Conservation (phyloP, 1,140 invertebrate species). For the Brachionus calyciflorus region DNA sequence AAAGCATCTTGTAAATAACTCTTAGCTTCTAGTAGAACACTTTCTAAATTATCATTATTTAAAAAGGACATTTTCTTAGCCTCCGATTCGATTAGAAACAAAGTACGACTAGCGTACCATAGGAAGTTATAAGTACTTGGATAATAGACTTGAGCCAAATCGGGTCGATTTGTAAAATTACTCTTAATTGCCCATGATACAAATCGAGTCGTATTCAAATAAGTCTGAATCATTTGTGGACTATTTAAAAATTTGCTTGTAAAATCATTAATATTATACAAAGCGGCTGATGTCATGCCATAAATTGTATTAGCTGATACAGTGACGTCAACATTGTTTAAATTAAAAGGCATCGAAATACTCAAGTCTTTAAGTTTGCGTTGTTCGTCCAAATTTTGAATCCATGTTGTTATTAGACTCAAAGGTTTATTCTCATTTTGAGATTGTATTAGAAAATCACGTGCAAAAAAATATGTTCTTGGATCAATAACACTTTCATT, state of each 20-base stretch:
- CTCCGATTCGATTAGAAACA: slow-evolving; percentile 48
- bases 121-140: slow-evolving; percentile 55
- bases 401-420: slow-evolving; percentile 54
- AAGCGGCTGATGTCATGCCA: slow-evolving; percentile 52
- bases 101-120: slow-evolving; percentile 55
- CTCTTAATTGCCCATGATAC: slow-evolving; percentile 52
- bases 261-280: slow-evolving; percentile 50
- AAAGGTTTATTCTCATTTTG: slow-evolving; percentile 48
- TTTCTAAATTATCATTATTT: slow-evolving; percentile 47
- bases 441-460: slow-evolving; percentile 51
- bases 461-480: slow-evolving; percentile 53
- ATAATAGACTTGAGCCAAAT: slow-evolving; percentile 55
- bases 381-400: slow-evolving; percentile 52
- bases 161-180: slow-evolving; percentile 51
- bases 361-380: slow-evolving; percentile 49
- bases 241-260: slow-evolving; percentile 50
- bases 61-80: slow-evolving; percentile 41
- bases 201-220: slow-evolving; percentile 53
- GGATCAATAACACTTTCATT: slow-evolving; percentile 54
- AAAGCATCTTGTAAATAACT: slow-evolving; percentile 42
- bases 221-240: slow-evolving; percentile 51
- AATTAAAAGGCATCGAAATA: slow-evolving; percentile 53
- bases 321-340: slow-evolving; percentile 56
- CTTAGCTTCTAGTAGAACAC: slow-evolving; percentile 28
- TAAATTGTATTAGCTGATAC: slow-evolving; percentile 54